Conservation (phyloP, 2,888 invertebrate species). For the Ectropis crepuscularia region DNA sequence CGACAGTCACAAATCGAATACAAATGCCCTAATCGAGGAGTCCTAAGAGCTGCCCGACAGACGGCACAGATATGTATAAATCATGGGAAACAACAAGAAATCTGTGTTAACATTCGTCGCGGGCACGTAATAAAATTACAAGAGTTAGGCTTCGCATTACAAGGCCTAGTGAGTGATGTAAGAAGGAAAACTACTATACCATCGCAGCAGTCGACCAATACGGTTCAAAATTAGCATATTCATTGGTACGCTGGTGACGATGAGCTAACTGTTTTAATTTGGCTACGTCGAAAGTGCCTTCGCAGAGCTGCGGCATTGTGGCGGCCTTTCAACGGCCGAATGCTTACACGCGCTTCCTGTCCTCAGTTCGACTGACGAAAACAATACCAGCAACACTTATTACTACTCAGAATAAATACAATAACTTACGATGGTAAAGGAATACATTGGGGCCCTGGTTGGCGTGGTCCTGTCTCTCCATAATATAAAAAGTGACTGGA, state of each 20-base stretch:
- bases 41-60: constrained; percentile 56
- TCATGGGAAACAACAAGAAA: constrained; percentile 56
- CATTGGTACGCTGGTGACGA: constrained; percentile 37
- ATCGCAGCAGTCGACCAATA: constrained; percentile 39
- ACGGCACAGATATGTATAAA: constrained; percentile 57
- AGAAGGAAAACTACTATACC: constrained; percentile 28
- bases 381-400: constrained; percentile 43
- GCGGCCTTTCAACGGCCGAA: constrained; percentile 66
- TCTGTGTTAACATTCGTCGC: constrained; percentile 52
- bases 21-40: constrained; percentile 66
- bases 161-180: constrained; percentile 34
- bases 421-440: constrained; percentile 14
- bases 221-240: constrained; percentile 48
- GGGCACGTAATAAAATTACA: constrained; percentile 50
- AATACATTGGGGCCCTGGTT: neutral
- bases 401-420: constrained; percentile 29
- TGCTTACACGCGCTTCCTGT: constrained; percentile 80
- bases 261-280: constrained; percentile 50
- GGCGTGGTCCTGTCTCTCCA: neutral
- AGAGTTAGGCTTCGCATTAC: constrained; percentile 39
- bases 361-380: constrained; percentile 63
- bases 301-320: constrained; percentile 47
- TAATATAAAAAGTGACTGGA: neutral
- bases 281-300: constrained; percentile 52
- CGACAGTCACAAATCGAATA: constrained; percentile 72